Percentiles rank a stretch among this genome's conserved stretches.
Conservation (phyloP, 2,113 vertebrate species). For the Dermatemys mawii region DNA sequence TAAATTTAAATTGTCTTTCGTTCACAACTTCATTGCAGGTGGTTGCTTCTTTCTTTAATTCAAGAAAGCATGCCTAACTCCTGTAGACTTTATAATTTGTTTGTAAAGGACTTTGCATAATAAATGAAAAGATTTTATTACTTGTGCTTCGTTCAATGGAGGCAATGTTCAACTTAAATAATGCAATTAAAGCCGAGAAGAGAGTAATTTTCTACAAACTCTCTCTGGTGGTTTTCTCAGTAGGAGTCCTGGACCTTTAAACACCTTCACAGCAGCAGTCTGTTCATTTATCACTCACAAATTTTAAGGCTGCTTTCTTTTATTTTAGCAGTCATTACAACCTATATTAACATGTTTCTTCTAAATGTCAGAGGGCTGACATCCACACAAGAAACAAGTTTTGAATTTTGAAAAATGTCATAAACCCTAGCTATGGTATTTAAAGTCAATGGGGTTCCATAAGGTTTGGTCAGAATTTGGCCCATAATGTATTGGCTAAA, state of each 20-base stretch:
- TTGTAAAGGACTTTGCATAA: constrained; percentile 66
- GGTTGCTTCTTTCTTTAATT: constrained; percentile 35
- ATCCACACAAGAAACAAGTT: constrained; percentile 7
- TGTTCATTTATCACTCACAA: constrained; percentile 32
- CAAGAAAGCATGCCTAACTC: constrained; percentile 34
- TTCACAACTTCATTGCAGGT: not conserved
- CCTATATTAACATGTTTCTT: constrained; percentile 30
- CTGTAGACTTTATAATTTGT: constrained; percentile 36
- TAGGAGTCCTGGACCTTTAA: constrained; percentile 66
- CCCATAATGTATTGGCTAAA: not conserved
- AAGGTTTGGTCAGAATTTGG: not conserved
- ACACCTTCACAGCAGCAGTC: constrained; percentile 38
- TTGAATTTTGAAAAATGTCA: constrained; percentile 17
- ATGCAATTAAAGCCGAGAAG: constrained; percentile 72
- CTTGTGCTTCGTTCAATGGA: constrained; percentile 34
- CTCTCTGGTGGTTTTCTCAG: constrained; percentile 56
- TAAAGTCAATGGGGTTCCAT: not conserved
- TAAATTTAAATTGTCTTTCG: constrained; percentile 37
- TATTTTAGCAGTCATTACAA: constrained; percentile 57
- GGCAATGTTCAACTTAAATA: constrained; percentile 68
- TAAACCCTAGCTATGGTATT: not conserved
- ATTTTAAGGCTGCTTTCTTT: constrained; percentile 18
- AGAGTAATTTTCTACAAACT: constrained; percentile 64
- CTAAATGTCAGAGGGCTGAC: constrained; percentile 48
- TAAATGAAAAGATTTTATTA: constrained; percentile 70